Base-by-base conservation (phyloP, 2,888 invertebrate genomes). In the Junonia oenone region DNA sequence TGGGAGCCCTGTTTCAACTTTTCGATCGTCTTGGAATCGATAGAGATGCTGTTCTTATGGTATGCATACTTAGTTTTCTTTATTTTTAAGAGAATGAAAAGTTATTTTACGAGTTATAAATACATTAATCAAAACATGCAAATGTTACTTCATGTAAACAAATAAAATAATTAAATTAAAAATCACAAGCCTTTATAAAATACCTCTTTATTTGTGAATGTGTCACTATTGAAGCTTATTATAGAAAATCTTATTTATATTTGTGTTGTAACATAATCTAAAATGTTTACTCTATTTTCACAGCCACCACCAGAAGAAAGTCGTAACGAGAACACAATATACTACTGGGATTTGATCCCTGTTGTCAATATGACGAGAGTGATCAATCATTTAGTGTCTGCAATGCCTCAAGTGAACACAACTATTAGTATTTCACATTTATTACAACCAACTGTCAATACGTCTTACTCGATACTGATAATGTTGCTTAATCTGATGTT, bases 341-440 rank as follows among this genome's bases (percentile, higher is more conserved):
- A 87, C 66, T 90, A 88, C 63, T 72, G 78, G 72, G 89, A 90
- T 54, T 65, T 90, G 0, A 56, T 88, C 0, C 87, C 89, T 0
- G 73, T 87, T 0, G 82, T 89, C 47, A 87, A 89, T 64, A 72
- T 80, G 69, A 83, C 76, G 0, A 71, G 88, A 11, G 76, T 83
- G 0, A 68, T 81, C 17, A 86, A 83, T 58, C 74, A 83, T 46
- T 45, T 86, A 1, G 62, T 81, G 0, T 69, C 76, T 0, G 65
- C 68, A 2, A 72, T 76, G 66, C 78, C 78, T 0, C 71, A 78
- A 58, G 65, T 72, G 1, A 63, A 64, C 0, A 55, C 62, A 1
- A 65, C 59, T 0, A 68, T 83, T 31, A 76, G 58, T 11, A 69
- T 87, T 22, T 72, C 69, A 6, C 67, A 79, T 55, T 76, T 90